Conservation (phyloP, 2,113 vertebrate genomes). For the Xiphophorus hellerii region DNA sequence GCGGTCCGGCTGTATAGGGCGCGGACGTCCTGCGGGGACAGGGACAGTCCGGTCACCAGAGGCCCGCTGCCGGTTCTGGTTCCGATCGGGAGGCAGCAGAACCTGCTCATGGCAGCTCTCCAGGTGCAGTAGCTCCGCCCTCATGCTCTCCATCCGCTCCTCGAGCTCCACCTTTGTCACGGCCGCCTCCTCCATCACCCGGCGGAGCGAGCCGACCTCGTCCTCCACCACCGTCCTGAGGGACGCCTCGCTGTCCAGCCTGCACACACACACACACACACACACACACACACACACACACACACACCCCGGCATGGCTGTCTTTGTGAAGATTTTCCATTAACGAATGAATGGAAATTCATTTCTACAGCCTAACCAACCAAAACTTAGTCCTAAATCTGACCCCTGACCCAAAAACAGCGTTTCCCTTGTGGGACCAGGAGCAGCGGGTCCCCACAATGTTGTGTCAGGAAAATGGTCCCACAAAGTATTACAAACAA, state of each 20-base stretch:
- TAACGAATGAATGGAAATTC: too few species aligned
- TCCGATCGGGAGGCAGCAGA: slow-evolving; percentile 5
- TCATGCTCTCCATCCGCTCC: slow-evolving; percentile 89
- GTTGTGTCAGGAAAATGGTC: too few species aligned
- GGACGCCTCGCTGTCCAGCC: slow-evolving; percentile 91
- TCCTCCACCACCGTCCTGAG: slow-evolving; percentile 91
- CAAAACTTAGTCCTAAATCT: too few species aligned
- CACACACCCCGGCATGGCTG: not conserved
- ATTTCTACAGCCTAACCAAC: too few species aligned
- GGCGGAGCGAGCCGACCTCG: slow-evolving; percentile 91
- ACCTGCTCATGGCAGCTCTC: slow-evolving; percentile 90
- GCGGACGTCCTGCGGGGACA: slow-evolving; percentile 85
- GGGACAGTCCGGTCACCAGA: not conserved
- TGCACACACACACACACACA: slow-evolving; percentile 52
- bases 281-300: not conserved
- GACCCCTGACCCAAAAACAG: too few species aligned
- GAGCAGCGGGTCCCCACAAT: too few species aligned
- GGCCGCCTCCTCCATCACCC: slow-evolving; percentile 91
- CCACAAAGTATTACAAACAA: too few species aligned
- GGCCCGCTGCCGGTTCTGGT: not conserved
- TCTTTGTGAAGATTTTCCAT: too few species aligned
- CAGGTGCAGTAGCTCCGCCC: slow-evolving; percentile 84
- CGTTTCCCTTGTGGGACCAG: too few species aligned
- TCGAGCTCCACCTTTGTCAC: slow-evolving; percentile 89
- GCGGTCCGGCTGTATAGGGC: slow-evolving; percentile 89